Percentiles rank a stretch among this genome's conserved stretches.
Conservation (phyloP, 2,797 vertebrate species). For the Tauraco hartlaubi region DNA sequence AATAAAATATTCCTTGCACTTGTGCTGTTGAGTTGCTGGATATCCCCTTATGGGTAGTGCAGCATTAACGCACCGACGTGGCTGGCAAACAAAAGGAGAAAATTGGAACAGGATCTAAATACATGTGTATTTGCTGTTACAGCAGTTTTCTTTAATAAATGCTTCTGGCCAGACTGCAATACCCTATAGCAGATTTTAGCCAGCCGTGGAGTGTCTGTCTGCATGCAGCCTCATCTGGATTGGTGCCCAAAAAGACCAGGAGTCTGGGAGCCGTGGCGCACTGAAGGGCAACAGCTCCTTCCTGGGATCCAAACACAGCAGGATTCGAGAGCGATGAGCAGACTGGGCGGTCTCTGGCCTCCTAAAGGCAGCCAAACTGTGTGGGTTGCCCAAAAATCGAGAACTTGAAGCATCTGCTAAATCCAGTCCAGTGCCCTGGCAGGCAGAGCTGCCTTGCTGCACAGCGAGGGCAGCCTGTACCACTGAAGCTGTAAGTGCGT, state of each 20-base stretch:
- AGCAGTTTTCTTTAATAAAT: conserved; percentile 28
- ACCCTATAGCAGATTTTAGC: background rate
- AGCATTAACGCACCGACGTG: accelerated
- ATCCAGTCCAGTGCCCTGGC: background rate
- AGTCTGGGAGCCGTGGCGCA: background rate
- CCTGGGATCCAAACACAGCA: background rate
- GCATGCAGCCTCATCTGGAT: background rate
- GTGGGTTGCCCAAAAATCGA: background rate
- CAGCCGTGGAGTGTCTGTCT: background rate
- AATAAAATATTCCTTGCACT: background rate
- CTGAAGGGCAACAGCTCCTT: background rate
- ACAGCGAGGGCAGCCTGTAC: background rate
- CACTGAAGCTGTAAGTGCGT: background rate
- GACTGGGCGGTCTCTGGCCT: background rate
- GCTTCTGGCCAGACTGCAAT: conserved; percentile 30
- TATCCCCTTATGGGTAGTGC: background rate
- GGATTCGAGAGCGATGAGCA: background rate
- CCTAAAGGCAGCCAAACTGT: background rate
- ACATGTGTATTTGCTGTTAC: conserved; percentile 13
- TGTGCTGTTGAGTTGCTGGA: background rate
- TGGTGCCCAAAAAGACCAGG: background rate
- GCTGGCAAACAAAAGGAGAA: background rate
- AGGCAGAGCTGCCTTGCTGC: background rate
- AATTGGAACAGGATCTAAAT: background rate
- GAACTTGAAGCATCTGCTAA: background rate